These are phyloP conservation scores for Hyperoplus lanceolatus DNA, from an alignment of 2,797 vertebrate genomes.

Conservation along the genomic window DNA sequence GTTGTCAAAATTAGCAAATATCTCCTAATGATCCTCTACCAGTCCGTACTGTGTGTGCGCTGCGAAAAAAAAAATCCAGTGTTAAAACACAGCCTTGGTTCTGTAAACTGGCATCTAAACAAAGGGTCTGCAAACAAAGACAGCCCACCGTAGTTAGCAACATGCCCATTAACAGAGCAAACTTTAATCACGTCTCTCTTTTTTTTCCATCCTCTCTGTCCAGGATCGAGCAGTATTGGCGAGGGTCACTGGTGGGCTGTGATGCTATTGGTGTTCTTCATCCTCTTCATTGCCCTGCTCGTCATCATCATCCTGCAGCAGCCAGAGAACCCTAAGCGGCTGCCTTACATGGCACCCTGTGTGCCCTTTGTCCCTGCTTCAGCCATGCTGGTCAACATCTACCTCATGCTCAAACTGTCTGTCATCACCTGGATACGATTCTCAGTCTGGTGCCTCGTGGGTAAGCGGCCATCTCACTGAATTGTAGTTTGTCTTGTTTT, in stretches of 20 bases:
- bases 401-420: conserved; percentile 99
- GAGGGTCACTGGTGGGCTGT: conserved; percentile 95
- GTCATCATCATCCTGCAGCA: conserved; percentile 96
- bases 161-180: too few species aligned
- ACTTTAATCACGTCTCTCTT: too few species aligned
- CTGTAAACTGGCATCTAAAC: too few species aligned
- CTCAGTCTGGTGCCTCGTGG: conserved; percentile 96
- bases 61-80: too few species aligned
- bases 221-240: conserved; percentile 87
- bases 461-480: conserved; percentile 72
- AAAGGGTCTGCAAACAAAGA: too few species aligned
- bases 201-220: neutral
- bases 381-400: conserved; percentile 98
- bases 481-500: neutral
- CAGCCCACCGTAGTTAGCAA: too few species aligned
- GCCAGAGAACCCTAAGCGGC: conserved; percentile 97
- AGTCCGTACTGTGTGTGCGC: too few species aligned
- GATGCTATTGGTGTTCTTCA: conserved; percentile 89
- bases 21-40: too few species aligned
- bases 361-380: conserved; percentile 96
- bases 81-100: too few species aligned
- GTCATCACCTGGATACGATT: conserved; percentile 98
- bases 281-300: conserved; percentile 87
- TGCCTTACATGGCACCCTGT: conserved; percentile 98
- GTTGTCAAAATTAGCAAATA: too few species aligned